phyloP scores from a whole-genome alignment of 2,888 invertebrate genomes.

The Myopa tessellatipennis region DNA sequence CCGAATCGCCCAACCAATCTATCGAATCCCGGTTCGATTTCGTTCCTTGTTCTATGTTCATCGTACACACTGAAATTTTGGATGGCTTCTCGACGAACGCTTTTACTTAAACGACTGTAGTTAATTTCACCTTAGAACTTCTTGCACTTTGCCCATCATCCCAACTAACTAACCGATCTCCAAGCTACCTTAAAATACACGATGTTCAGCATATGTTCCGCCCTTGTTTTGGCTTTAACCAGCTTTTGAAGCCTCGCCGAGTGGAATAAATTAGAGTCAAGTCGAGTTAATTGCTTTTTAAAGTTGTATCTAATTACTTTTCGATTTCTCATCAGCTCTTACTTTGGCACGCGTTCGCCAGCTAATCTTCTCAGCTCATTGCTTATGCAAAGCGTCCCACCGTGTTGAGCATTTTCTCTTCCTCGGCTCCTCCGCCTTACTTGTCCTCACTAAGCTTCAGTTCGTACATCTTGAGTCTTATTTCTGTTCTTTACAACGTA shows the following conservation, averaged over 20 bases:
- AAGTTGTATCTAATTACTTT: conserved; percentile 56
- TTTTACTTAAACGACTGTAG: no score
- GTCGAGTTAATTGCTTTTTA: conserved; percentile 63
- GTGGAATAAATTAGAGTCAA: neutral
- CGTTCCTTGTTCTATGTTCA: no score
- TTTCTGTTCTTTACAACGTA: conserved; percentile 36
- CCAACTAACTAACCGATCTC: no score
- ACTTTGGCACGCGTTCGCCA: neutral
- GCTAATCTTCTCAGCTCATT: conserved; percentile 34
- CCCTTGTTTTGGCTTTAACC: conserved; percentile 39
- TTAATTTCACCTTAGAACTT: no score
- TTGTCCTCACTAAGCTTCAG: neutral
- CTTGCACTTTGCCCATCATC: no score
- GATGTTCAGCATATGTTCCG: conserved; percentile 51
- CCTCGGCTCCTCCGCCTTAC: neutral
- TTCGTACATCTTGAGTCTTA: conserved; percentile 25
- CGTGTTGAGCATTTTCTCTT: neutral
- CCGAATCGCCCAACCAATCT: no score
- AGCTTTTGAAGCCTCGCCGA: neutral
- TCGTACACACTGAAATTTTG: no score
- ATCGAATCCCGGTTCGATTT: no score
- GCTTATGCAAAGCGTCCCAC: neutral
- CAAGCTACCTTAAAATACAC: no score
- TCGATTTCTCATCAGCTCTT: conserved; percentile 10
- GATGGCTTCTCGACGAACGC: no score